Base-by-base conservation (phyloP, 2,888 invertebrate genomes). In the Pantelozetes paolii region DNA sequence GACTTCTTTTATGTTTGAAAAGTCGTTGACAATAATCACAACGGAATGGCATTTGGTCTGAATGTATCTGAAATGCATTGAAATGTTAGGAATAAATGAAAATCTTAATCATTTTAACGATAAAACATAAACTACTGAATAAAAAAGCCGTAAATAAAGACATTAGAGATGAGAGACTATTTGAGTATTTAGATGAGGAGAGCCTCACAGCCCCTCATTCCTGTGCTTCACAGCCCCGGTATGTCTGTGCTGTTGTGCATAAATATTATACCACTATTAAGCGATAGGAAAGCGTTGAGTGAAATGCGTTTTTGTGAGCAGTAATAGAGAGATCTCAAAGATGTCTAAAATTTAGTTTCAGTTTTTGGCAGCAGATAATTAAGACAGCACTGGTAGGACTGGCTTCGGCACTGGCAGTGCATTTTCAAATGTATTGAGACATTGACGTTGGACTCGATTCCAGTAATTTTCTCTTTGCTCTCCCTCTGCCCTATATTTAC, bases 1-100 rank as follows among this genome's bases (percentile, higher is more conserved):
- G 87, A 77, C 93, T 94, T 42, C 94, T 86, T 83, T 95, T 95
- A 86, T 95, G 94, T 83, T 94, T 94, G 86, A 96, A 96, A 78
- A 92, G 85, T 77, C 94, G 88, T 75, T 90, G 89, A 84, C 96
- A 96, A 84, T 90, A 92, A 79, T 90, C 90, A 83, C 96, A 96
- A n/a, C 67, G 76, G 72, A 77, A 78, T 13, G 77, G 78, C 74
- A 76, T 74, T 83, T 92, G 90, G 81, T 94, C 94, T 74, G 90
- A 89, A 84, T 95, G 94, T 75, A 90, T 91, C 93, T 94, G 86
- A 77, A 75, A 64, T 13, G 13, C 48, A 72, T 42, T 18, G 57
- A 30, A 30, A 36, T 40, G 64, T 59, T 9, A 54, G 42, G 18
- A 18, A 48, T n/a, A 45, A 5, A 70, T 26, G 54, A 54, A 32